phyloP scores from a whole-genome alignment of 2,888 invertebrate species.

The Ptychoptera albimana region DNA sequence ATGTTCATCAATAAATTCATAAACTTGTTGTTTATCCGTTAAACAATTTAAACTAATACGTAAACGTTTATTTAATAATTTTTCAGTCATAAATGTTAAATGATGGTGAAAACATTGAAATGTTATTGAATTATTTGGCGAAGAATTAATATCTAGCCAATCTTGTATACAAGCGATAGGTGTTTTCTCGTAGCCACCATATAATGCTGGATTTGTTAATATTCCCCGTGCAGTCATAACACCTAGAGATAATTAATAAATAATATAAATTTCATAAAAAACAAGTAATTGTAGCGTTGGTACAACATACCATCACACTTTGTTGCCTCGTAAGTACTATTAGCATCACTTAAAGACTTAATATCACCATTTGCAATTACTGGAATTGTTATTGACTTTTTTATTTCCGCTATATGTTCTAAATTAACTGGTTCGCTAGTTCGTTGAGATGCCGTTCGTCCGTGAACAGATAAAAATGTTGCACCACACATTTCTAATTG shows the following conservation, averaged over 20 bases:
- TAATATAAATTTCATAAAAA: neutral
- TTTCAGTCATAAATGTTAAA: conserved; percentile 88
- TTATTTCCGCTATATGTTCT: conserved; percentile 53
- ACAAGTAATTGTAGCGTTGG: neutral
- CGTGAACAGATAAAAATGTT: conserved; percentile 81
- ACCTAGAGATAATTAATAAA: neutral
- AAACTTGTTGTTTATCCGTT: conserved; percentile 47
- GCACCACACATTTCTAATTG: conserved; percentile 73
- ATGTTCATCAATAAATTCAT: conserved; percentile 48
- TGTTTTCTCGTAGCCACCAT: conserved; percentile 52
- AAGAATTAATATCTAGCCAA: conserved; percentile 59
- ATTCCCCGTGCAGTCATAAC: conserved; percentile 88
- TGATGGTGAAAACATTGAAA: conserved; percentile 91
- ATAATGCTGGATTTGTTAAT: conserved; percentile 81
- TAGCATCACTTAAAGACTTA: conserved; percentile 53
- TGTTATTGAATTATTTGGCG: conserved; percentile 42
- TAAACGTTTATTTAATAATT: conserved; percentile 52
- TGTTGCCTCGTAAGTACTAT: conserved; percentile 45
- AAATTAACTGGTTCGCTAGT: conserved; percentile 55
- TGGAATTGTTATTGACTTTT: conserved; percentile 57
- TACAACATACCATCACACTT: conserved; percentile 46
- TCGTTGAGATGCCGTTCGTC: conserved; percentile 71
- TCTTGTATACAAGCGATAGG: conserved; percentile 61
- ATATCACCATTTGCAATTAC: conserved; percentile 89
- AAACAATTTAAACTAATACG: conserved; percentile 66